Evolutionary conservation across 1,140 invertebrate genomes (phyloP).

Genomic region (Aphaenogaster rudis): DNA sequence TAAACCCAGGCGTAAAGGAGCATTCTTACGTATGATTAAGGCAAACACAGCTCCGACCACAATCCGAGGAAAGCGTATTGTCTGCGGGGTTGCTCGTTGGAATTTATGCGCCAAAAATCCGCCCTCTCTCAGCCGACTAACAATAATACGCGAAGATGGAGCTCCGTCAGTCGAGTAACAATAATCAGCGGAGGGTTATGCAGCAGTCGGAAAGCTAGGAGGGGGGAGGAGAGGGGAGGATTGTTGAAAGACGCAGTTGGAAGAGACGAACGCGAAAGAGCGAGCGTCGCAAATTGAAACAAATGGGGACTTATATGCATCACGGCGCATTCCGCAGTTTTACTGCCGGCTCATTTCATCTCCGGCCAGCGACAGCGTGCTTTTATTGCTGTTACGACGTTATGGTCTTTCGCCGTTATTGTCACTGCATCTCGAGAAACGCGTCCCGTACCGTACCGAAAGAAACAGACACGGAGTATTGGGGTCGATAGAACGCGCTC

Average conservation of each 20-base stretch:
- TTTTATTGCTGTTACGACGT: conserved; percentile 83
- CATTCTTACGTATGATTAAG: conserved; percentile 54
- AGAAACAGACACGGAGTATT: conserved; percentile 14
- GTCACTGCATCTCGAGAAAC: conserved; percentile 70
- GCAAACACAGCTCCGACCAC: neutral
- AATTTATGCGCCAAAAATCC: conserved; percentile 62
- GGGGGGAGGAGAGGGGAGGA: neutral
- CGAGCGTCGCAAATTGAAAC: conserved; percentile 82
- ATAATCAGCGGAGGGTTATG: conserved; percentile 68
- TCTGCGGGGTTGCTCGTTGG: conserved; percentile 25
- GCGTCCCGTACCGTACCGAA: conserved; percentile 17
- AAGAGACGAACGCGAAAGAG: conserved; percentile 60
- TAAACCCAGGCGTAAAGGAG: conserved; percentile 13
- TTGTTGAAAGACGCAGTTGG: conserved; percentile 38
- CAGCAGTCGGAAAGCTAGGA: conserved; percentile 10
- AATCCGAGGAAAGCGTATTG: conserved; percentile 50
- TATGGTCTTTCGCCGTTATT: conserved; percentile 82
- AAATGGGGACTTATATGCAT: conserved; percentile 84
- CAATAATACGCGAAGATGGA: conserved; percentile 30
- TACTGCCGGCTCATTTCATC: conserved; percentile 84
- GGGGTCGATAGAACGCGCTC: neutral
- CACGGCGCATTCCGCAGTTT: conserved; percentile 80
- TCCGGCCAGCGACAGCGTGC: conserved; percentile 69
- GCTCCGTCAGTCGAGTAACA: conserved; percentile 58
- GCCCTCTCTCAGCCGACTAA: conserved; percentile 18